A percentile compares a stretch with the other conserved stretches of the same genome.
Evolutionary conservation across 37 sponge, comb jelly and placozoan genomes (phyloP).

Genomic region (Tethya wilhelma): DNA sequence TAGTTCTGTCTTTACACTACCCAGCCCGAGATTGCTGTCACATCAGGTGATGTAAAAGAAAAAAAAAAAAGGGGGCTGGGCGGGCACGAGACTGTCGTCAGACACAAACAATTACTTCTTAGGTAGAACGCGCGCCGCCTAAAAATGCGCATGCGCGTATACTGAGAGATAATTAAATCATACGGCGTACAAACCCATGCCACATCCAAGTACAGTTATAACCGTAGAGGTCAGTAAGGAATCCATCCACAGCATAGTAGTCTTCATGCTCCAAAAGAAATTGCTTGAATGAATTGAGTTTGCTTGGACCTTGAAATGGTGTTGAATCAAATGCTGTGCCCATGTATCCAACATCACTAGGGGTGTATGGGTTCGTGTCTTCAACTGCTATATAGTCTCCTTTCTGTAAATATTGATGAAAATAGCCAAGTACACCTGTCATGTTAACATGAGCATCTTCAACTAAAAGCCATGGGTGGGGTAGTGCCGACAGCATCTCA

Average conservation of each 20-base stretch:
- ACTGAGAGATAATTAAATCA: too few relatives aligned
- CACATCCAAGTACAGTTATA: slow-evolving; percentile 58
- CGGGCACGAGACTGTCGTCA: too few relatives aligned
- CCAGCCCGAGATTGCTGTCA: too few relatives aligned
- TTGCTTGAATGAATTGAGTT: slow-evolving; percentile 18
- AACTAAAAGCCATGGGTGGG: slow-evolving; percentile 63
- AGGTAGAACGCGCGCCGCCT: too few relatives aligned
- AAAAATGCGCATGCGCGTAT: too few relatives aligned
- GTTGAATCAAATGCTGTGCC: background rate
- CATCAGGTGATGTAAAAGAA: too few relatives aligned
- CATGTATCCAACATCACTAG: slow-evolving; percentile 5
- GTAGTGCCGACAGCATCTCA: slow-evolving; percentile 22
- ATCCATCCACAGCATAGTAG: slow-evolving; percentile 47
- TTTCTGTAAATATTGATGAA: slow-evolving; percentile 34
- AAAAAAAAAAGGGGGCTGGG: too few relatives aligned
- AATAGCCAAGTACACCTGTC: slow-evolving; percentile 32
- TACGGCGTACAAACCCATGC: too few relatives aligned
- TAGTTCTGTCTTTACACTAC: too few relatives aligned
- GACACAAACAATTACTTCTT: too few relatives aligned
- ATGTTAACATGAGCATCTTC: slow-evolving; percentile 71
- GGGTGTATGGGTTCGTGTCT: slow-evolving; percentile 44
- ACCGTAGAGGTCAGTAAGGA: slow-evolving; percentile 59
- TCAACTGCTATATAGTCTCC: slow-evolving; percentile 71
- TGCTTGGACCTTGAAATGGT: background rate
- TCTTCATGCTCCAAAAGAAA: slow-evolving; percentile 42